A percentile compares a stretch with the other conserved stretches of the same genome.
These are phyloP conservation scores for Rhinopomastus cyanomelas DNA, from an alignment of 2,113 vertebrate species.

Conservation along the genomic window DNA sequence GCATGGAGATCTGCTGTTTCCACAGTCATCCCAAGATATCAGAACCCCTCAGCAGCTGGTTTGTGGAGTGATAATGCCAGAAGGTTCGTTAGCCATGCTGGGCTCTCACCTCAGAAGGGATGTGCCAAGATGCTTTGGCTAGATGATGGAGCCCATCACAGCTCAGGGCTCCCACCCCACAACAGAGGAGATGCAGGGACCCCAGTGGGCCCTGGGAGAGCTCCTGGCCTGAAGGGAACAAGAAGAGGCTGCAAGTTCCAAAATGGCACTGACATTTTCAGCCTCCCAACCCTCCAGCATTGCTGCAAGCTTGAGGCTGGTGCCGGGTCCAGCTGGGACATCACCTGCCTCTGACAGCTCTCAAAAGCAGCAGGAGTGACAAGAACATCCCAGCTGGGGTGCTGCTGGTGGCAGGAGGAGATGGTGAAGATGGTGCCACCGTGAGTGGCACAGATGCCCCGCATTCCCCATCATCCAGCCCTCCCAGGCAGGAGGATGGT, in stretches of 20 bases:
- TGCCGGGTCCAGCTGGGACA: background rate
- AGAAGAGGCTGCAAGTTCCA: slow-evolving; percentile 15
- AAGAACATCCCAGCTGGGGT: background rate
- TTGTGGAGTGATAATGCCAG: background rate
- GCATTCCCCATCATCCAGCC: background rate
- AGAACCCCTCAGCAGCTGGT: background rate
- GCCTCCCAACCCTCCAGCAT: background rate
- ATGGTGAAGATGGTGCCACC: background rate
- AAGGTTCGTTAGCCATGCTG: background rate
- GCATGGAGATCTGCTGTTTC: background rate
- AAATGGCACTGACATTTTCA: slow-evolving; percentile 67
- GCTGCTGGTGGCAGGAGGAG: slow-evolving; percentile 3
- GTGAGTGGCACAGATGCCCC: background rate
- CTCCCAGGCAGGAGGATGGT: background rate
- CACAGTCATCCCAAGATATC: rapidly evolving
- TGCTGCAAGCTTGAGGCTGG: background rate
- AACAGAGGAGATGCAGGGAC: background rate
- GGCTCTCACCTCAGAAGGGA: background rate
- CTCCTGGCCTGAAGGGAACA: background rate
- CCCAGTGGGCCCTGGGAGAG: background rate
- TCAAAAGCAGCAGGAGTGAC: background rate
- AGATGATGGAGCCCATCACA: background rate
- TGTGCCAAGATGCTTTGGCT: background rate
- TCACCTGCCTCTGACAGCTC: rapidly evolving
- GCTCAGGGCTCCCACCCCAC: background rate